Conservation (phyloP, 2,888 invertebrate genomes). For the Sarcophaga carnaria region DNA sequence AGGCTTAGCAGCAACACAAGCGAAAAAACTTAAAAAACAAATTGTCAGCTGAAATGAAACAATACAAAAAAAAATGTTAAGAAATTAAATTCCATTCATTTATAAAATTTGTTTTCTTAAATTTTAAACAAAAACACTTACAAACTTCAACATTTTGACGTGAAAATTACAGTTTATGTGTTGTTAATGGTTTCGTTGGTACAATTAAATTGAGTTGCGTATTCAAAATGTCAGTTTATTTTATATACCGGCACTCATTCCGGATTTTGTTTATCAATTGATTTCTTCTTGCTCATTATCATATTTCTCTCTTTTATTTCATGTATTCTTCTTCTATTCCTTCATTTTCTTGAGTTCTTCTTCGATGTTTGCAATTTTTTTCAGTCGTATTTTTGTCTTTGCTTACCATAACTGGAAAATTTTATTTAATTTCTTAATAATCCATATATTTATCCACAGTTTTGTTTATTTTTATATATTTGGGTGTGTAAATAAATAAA, state of each 20-base stretch:
- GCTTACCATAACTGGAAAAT: constrained; percentile 18
- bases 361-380: not conserved
- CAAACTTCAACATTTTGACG: constrained; percentile 63
- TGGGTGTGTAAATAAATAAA: too few species aligned
- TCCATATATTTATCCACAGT: not conserved
- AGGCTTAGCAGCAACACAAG: constrained; percentile 59
- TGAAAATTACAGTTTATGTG: not conserved
- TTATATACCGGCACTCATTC: constrained; percentile 26
- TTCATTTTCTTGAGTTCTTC: not conserved
- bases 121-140: constrained; percentile 40
- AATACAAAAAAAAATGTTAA: constrained; percentile 5
- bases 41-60: constrained; percentile 54
- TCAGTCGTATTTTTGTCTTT: not conserved
- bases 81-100: not conserved
- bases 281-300: constrained; percentile 1
- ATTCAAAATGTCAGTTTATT: constrained; percentile 38
- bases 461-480: not conserved
- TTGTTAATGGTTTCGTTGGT: constrained; percentile 9
- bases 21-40: constrained; percentile 56
- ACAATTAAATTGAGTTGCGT: constrained; percentile 31
- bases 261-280: not conserved
- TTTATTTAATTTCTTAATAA: not conserved
- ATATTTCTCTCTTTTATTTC: constrained; percentile 4
- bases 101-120: not conserved
- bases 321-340: not conserved